Evolutionary conservation across 2,113 vertebrate genomes (phyloP).

Genomic region (Galemys pyrenaicus): DNA sequence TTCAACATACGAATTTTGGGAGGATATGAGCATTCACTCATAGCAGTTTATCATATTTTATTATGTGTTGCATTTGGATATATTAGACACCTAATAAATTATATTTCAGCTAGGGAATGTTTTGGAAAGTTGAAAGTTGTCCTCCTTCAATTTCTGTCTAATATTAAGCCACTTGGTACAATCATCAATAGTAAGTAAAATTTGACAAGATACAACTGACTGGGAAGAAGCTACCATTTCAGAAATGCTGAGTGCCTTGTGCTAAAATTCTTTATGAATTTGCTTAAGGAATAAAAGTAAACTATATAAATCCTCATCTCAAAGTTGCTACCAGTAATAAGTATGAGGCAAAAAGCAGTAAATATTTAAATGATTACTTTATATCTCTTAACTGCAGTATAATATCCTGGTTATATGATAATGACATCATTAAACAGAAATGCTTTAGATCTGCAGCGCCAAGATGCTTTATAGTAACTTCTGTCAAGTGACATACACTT

Average conservation of each 20-base stretch:
- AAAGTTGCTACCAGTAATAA: constrained; percentile 69
- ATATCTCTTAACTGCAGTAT: constrained; percentile 56
- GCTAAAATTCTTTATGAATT: constrained; percentile 28
- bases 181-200: background rate
- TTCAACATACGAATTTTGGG: background rate
- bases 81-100: background rate
- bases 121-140: background rate
- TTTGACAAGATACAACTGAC: background rate
- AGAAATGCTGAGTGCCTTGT: constrained; percentile 16
- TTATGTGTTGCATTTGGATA: background rate
- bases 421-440: constrained; percentile 69
- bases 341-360: constrained; percentile 68
- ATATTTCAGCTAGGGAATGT: background rate
- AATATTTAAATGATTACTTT: constrained; percentile 79
- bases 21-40: background rate
- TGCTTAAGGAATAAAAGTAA: constrained; percentile 60
- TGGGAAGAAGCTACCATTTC: background rate
- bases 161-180: background rate
- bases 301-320: constrained; percentile 63
- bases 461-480: constrained; percentile 52
- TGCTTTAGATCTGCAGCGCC: background rate
- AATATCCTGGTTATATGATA: constrained; percentile 18
- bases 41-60: background rate
- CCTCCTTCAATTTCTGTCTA: background rate
- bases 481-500: constrained; percentile 42